Evolutionary conservation across 2,888 invertebrate species (phyloP).

Genomic region (Caradrina clavipalpis): DNA sequence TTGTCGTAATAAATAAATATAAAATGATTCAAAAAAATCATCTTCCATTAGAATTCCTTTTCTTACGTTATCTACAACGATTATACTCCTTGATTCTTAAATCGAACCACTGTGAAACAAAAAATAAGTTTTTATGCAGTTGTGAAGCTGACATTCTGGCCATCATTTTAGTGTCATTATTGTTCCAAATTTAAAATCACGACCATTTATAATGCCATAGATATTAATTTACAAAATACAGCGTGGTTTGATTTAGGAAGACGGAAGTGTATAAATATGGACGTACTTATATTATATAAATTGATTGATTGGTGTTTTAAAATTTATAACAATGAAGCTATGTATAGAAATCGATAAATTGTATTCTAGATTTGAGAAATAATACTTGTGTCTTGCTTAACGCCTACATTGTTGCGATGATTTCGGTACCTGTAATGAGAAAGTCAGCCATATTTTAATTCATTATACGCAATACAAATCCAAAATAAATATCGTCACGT

Average conservation of each 20-base stretch:
- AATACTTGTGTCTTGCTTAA: slow-evolving; percentile 68
- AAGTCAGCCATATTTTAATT: not conserved
- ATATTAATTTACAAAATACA: not conserved
- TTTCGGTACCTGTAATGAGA: slow-evolving; percentile 64
- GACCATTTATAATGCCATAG: too few species aligned
- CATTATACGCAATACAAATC: not conserved
- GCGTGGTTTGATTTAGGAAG: not conserved
- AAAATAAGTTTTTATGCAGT: not conserved
- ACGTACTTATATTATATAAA: slow-evolving; percentile 39
- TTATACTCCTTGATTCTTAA: slow-evolving; percentile 16
- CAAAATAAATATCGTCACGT: too few species aligned
- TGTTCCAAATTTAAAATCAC: too few species aligned
- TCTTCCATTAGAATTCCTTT: slow-evolving; percentile 6
- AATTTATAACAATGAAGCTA: slow-evolving; percentile 30
- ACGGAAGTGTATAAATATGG: slow-evolving; percentile 13
- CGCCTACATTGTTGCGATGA: slow-evolving; percentile 59
- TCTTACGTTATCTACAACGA: slow-evolving; percentile 44
- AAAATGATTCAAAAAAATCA: slow-evolving; percentile 36
- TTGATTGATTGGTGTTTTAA: slow-evolving; percentile 35
- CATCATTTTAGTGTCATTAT: too few species aligned
- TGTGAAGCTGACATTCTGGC: too few species aligned
- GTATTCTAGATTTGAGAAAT: slow-evolving; percentile 64
- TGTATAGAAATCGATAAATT: slow-evolving; percentile 43
- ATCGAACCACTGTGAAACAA: not conserved
- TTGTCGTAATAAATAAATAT: slow-evolving; percentile 23